Percentiles rank a stretch among this genome's conserved stretches.
These are phyloP conservation scores for Notothenia coriiceps DNA, from an alignment of 2,113 vertebrate species.

Conservation along the genomic window DNA sequence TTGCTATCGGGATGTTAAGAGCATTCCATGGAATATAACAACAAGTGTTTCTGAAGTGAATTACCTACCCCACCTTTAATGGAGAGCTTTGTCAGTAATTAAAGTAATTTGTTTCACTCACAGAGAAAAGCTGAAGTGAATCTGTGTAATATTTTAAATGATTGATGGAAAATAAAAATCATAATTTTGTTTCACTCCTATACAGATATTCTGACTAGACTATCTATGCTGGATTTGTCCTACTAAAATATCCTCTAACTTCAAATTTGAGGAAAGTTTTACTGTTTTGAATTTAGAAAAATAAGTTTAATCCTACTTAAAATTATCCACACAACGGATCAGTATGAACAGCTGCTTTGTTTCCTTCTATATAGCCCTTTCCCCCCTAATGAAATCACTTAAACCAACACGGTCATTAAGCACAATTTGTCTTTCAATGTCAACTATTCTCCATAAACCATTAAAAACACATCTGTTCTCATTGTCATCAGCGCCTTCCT, in stretches of 20 bases:
- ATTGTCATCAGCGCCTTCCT: neutral
- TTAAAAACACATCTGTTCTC: conserved; percentile 39
- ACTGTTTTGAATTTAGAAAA: neutral
- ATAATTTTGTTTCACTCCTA: neutral
- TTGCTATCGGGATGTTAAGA: too few species aligned
- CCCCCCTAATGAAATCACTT: neutral
- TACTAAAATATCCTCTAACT: neutral
- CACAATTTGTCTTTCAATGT: conserved; percentile 3
- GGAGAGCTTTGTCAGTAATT: neutral
- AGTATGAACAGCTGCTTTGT: neutral
- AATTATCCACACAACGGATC: neutral
- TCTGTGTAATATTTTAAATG: neutral
- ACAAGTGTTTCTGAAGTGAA: too few species aligned
- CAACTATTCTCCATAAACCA: neutral
- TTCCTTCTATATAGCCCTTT: neutral
- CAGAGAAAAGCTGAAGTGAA: neutral
- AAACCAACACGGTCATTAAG: neutral
- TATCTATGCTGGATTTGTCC: too few species aligned
- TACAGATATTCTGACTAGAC: too few species aligned
- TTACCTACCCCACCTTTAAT: neutral
- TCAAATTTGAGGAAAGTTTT: neutral
- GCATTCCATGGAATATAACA: too few species aligned
- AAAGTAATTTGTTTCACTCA: neutral
- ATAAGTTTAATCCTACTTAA: neutral
- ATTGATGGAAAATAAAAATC: neutral